phyloP scores from a whole-genome alignment of 2,888 invertebrate species.

The Drosophila atripex region DNA sequence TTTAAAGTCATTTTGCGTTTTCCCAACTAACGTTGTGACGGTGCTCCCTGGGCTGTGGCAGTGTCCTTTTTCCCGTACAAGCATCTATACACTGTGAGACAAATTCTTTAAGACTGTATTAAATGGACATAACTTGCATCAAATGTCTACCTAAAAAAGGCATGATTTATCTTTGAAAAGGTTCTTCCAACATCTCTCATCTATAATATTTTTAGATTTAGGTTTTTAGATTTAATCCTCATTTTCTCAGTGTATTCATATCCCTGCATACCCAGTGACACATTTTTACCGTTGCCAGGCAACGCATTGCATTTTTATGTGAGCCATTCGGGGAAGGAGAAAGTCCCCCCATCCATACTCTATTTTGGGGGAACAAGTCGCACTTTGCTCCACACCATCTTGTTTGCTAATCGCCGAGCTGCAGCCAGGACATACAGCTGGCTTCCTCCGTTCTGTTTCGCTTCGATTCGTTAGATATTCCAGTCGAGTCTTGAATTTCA shows the following conservation, averaged over 20 bases:
- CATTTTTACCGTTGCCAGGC: conserved; percentile 49
- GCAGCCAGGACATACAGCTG: conserved; percentile 36
- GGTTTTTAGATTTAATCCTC: neutral
- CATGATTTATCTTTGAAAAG: no score
- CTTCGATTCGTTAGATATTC: conserved; percentile 58
- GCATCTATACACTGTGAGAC: conserved; percentile 8
- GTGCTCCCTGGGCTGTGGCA: conserved; percentile 27
- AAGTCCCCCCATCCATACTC: neutral
- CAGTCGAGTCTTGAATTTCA: conserved; percentile 60
- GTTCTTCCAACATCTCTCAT: no score
- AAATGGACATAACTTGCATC: no score
- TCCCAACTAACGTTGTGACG: conserved; percentile 28
- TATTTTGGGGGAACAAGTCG: conserved; percentile 16
- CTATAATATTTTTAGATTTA: no score
- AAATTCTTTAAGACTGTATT: neutral
- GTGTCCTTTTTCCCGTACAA: conserved; percentile 6
- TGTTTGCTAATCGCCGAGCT: conserved; percentile 39
- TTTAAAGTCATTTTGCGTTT: conserved; percentile 63
- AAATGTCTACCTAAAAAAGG: no score
- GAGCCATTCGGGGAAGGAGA: neutral
- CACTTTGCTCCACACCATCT: conserved; percentile 25
- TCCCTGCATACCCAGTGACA: conserved; percentile 23
- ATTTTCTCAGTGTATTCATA: neutral
- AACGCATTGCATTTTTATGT: conserved; percentile 69
- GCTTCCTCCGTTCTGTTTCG: conserved; percentile 12